Conservation (phyloP, 2,888 invertebrate species). For the Drosophila algonquin region DNA sequence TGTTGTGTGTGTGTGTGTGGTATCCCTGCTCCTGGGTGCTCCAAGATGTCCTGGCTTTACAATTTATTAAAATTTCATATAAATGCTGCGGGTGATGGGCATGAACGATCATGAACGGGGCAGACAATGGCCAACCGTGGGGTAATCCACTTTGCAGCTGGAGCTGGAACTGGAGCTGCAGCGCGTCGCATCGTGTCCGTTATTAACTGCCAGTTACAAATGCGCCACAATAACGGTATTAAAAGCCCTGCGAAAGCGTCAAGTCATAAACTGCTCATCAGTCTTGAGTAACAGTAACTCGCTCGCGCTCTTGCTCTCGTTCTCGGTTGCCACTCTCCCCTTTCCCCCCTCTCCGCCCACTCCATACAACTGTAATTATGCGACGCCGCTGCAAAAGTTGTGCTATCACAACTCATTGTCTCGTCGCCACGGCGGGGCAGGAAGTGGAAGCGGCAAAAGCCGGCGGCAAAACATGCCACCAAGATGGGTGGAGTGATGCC, state of each 20-base stretch:
- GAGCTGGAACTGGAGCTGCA: neutral
- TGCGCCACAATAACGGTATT: constrained; percentile 56
- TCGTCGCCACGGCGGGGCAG: constrained; percentile 68
- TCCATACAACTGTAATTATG: constrained; percentile 63
- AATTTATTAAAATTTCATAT: constrained; percentile 62
- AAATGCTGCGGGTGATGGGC: constrained; percentile 44
- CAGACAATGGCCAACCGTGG: constrained; percentile 23
- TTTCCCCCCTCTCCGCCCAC: neutral
- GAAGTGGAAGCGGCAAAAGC: constrained; percentile 72
- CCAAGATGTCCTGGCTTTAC: constrained; percentile 49
- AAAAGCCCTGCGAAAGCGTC: constrained; percentile 76
- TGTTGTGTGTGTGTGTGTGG: too few species aligned
- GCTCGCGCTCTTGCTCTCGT: neutral
- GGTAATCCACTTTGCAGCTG: constrained; percentile 44
- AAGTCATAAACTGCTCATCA: constrained; percentile 83
- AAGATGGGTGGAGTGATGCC: neutral
- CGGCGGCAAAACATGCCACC: constrained; percentile 55
- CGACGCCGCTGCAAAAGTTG: constrained; percentile 60
- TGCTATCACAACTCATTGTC: constrained; percentile 72
- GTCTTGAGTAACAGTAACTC: constrained; percentile 58
- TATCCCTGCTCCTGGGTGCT: neutral
- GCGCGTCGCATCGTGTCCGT: constrained; percentile 16
- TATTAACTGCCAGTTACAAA: constrained; percentile 72
- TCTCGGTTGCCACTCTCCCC: neutral
- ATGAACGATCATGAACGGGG: neutral